Evolutionary conservation across 2,888 invertebrate genomes (phyloP), one percentile per base, ranked within the genome.

Genomic region (Drosophila emarginata): DNA sequence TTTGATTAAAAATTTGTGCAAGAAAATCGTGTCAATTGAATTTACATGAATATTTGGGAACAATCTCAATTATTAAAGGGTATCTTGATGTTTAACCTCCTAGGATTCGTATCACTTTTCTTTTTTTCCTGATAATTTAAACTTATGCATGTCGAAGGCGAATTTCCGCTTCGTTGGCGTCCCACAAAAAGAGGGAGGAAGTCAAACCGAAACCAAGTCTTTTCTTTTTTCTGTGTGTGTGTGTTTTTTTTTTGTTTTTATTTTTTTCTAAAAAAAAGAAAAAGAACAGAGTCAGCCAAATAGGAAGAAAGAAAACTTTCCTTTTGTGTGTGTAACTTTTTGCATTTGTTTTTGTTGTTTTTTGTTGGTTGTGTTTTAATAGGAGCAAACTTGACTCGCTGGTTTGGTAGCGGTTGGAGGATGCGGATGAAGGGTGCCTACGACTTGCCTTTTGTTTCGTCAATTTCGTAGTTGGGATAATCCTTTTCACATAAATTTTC

Each of bases 281-380:
- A n/a, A n/a, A n/a, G 65, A 82, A 82, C 82, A 84, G 64, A 79
- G 61, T 69, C 72, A 61, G 61, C 68, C 66, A 53, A 37, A 54
- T 45, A 67, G 39, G 39, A 52, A 45, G 61, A 80, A 74, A 74
- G 72, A 84, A 82, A 82, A 84, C 68, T 82, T 82, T 74, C 82
- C 61, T 74, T 68, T 81, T 80, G 85, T 82, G 81, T 82, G 79
- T 82, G 78, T 83, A 82, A 82, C 28, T 87, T 82, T 82, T 87
- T 75, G 75, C 81, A 72, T 78, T 87, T 87, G 84, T 82, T 87
- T 78, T 86, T 78, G 77, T 79, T 72, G 67, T 73, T 68, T 74
- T 58, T 84, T 82, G 45, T 45, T 82, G 80, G 77, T 76, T 72
- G 67, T 73, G 74, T 74, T 67, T 87, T 82, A 82, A 87, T 82